These are phyloP conservation scores for Taenioides sp. DNA, from an alignment of 2,797 vertebrate genomes.

Conservation along the genomic window DNA sequence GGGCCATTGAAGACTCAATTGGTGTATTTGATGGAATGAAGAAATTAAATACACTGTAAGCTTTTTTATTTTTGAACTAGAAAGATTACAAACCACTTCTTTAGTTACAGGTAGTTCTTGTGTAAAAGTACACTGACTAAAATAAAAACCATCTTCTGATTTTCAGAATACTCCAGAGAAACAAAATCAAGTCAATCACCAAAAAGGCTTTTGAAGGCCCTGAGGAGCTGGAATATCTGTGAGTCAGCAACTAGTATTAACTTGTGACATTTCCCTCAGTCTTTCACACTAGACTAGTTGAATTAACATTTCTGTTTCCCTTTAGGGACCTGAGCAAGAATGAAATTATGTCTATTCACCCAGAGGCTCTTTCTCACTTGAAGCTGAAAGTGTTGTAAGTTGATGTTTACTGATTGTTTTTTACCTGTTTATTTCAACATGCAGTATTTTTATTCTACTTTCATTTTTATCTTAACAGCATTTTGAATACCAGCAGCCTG, in stretches of 20 bases:
- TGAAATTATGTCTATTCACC: conserved; percentile 91
- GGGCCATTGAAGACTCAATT: conserved; percentile 94
- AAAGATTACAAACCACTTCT: background rate
- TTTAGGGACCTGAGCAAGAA: conserved; percentile 91
- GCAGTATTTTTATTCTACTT: background rate
- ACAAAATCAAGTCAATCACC: conserved; percentile 92
- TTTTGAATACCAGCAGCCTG: conserved; percentile 89
- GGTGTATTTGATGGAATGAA: conserved; percentile 90
- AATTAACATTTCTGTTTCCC: conserved; percentile 46
- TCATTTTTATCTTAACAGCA: conserved; percentile 65
- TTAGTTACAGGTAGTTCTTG: background rate
- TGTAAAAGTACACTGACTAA: background rate
- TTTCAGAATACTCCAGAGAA: conserved; percentile 88
- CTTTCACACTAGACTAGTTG: conserved; percentile 25
- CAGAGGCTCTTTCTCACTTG: conserved; percentile 84
- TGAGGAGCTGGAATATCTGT: conserved; percentile 88
- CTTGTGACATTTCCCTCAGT: background rate
- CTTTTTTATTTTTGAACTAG: conserved; percentile 18
- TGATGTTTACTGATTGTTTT: conserved; percentile 7
- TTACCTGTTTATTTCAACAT: background rate
- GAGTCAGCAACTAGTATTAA: conserved; percentile 65
- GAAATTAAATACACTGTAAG: conserved; percentile 91
- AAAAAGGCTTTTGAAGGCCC: conserved; percentile 90
- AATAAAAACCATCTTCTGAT: conserved; percentile 5
- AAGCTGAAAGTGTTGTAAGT: conserved; percentile 91